phyloP scores from a whole-genome alignment of 2,888 invertebrate genomes.

The Catocala sponsa region DNA sequence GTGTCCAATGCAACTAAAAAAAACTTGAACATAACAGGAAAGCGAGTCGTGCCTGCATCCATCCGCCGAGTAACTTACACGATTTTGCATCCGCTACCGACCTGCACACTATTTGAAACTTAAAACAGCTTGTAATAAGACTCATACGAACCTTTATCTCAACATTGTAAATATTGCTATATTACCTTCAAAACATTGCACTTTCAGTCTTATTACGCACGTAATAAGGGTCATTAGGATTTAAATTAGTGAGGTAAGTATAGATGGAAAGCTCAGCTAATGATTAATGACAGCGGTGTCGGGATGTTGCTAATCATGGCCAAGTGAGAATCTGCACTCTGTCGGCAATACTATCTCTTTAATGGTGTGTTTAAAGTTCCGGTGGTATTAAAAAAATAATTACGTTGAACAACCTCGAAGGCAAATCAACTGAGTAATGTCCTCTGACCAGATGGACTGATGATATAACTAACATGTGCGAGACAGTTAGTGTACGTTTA shows the following conservation, averaged over 20 bases:
- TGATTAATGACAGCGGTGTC: constrained; percentile 63
- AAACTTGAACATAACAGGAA: constrained; percentile 67
- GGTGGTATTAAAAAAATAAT: constrained; percentile 34
- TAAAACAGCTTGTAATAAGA: constrained; percentile 44
- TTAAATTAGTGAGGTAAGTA: constrained; percentile 25
- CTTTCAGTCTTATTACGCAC: constrained; percentile 41
- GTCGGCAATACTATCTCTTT: constrained; percentile 49
- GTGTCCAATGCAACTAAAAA: constrained; percentile 16
- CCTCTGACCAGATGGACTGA: constrained; percentile 20
- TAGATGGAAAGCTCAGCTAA: constrained; percentile 62
- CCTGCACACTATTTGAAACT: constrained; percentile 43
- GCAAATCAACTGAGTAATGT: constrained; percentile 13
- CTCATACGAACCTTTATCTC: constrained; percentile 31
- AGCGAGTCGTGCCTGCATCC: constrained; percentile 62
- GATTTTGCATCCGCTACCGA: constrained; percentile 40
- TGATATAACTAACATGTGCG: constrained; percentile 20
- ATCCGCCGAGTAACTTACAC: constrained; percentile 63
- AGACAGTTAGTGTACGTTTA: not conserved
- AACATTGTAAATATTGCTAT: constrained; percentile 36
- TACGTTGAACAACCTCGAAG: constrained; percentile 19
- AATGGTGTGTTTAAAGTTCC: constrained; percentile 40
- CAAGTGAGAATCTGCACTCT: constrained; percentile 57
- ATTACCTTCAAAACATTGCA: constrained; percentile 38
- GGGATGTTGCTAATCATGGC: constrained; percentile 68
- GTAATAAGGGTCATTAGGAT: constrained; percentile 35